Conservation (phyloP, 2,113 vertebrate species). For the Microcebus tavaratra region DNA sequence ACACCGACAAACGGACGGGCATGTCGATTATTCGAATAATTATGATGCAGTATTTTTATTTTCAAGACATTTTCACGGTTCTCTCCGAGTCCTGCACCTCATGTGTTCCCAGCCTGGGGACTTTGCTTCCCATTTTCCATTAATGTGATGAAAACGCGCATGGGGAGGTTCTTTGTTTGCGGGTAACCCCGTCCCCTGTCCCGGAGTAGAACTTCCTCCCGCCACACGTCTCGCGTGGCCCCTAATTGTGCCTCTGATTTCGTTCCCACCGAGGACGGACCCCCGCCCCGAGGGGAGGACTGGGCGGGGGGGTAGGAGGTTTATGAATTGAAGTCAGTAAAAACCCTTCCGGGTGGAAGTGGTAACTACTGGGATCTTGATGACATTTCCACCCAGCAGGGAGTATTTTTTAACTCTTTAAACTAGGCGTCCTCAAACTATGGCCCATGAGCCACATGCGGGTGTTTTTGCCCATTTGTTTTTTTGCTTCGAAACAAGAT, state of each 20-base stretch:
- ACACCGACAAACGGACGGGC: background rate
- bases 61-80: too few relatives aligned
- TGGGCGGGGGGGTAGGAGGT: too few relatives aligned
- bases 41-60: rapidly evolving
- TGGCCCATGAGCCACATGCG: too few relatives aligned
- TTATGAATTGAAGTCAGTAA: too few relatives aligned
- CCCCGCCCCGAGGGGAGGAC: rapidly evolving
- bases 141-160: rapidly evolving
- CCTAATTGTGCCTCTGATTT: rapidly evolving
- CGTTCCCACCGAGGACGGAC: rapidly evolving
- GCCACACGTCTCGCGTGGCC: rapidly evolving
- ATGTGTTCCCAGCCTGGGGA: background rate
- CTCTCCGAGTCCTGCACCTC: too few relatives aligned
- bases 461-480: too few relatives aligned
- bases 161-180: rapidly evolving
- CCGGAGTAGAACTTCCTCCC: rapidly evolving
- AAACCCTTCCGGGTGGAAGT: background rate
- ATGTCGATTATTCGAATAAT: rapidly evolving
- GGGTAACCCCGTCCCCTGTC: too few relatives aligned
- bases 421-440: too few relatives aligned
- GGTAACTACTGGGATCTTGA: rapidly evolving
- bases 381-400: background rate
- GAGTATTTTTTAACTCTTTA: too few relatives aligned
- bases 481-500: too few relatives aligned
- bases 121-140: too few relatives aligned